These are phyloP conservation scores for Sebastes hubbsi DNA, from an alignment of 2,797 vertebrate genomes.

Conservation along the genomic window DNA sequence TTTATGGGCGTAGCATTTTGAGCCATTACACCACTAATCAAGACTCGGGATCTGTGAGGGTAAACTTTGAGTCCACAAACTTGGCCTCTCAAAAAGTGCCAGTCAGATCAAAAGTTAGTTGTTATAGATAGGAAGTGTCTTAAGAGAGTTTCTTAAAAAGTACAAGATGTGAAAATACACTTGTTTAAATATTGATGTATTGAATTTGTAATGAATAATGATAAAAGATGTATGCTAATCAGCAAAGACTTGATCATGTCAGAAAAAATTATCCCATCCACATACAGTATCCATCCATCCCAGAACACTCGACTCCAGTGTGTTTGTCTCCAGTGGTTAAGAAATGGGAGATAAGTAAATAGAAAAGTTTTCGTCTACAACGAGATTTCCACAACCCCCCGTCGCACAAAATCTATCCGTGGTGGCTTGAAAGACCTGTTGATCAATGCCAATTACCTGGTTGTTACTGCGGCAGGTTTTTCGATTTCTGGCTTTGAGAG, in stretches of 20 bases:
- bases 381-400: not conserved
- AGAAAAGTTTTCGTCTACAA: not conserved
- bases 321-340: not conserved
- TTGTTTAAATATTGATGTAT: not conserved
- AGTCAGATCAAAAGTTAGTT: not conserved
- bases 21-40: constrained; percentile 5
- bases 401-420: not conserved
- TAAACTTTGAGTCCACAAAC: not conserved
- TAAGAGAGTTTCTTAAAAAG: too few species aligned
- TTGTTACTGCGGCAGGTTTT: not conserved
- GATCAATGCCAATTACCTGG: not conserved
- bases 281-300: not conserved
- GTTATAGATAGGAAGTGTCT: not conserved
- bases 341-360: too few species aligned
- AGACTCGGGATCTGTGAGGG: not conserved
- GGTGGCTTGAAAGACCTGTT: not conserved
- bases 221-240: not conserved
- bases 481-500: not conserved
- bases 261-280: not conserved
- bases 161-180: not conserved
- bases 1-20: not conserved
- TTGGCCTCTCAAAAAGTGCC: not conserved
- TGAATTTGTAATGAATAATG: not conserved
- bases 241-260: too few species aligned
- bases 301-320: not conserved